Base-by-base conservation (phyloP, 1,140 invertebrate species). In the Eufriesea mexicana region DNA sequence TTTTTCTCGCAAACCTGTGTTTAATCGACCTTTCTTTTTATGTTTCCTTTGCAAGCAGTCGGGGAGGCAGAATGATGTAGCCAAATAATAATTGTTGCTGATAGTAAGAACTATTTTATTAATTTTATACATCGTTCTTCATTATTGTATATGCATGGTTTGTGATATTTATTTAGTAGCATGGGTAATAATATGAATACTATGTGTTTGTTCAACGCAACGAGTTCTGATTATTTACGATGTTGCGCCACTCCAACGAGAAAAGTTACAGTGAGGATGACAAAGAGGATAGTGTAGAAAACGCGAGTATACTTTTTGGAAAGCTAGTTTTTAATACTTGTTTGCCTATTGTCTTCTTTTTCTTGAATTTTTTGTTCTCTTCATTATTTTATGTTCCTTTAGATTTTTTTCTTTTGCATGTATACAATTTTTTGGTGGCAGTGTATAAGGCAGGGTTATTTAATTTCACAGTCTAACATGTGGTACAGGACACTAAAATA, bases 31-130 rank as follows among this genome's bases (percentile, higher is more conserved):
- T 92, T 93, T 91, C 90, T 91, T 90, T 94, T 91, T 92, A 90
- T 93, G 90, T 93, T 92, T 89, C 86, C 89, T 92, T 91, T 93
- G 91, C 92, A 94, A 94, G 93, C 93, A 94, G 93, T 93, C 91
- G 90, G 92, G 91, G 92, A 92, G 89, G 92, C 92, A 91, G 90
- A 94, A 93, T 93, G 93, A 93, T 81, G 87, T 93, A 93, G 91
- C 92, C 92, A 93, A 93, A 92, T 94, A 94, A 94, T 91, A 93
- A 92, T 93, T 92, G 85, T 94, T 94, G 86, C 89, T 81, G 91
- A 93, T 93, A 93, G 94, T 94, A 94, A 94, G 93, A 80, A 91
- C 84, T 83, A 85, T 86, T 90, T 89, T 88, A 90, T 90, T 85
- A 85, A 90, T 89, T 90, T 84, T 80, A 82, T 55, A 84, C 68